Base-by-base conservation (phyloP, 2,797 vertebrate genomes). In the Falco biarmicus region DNA sequence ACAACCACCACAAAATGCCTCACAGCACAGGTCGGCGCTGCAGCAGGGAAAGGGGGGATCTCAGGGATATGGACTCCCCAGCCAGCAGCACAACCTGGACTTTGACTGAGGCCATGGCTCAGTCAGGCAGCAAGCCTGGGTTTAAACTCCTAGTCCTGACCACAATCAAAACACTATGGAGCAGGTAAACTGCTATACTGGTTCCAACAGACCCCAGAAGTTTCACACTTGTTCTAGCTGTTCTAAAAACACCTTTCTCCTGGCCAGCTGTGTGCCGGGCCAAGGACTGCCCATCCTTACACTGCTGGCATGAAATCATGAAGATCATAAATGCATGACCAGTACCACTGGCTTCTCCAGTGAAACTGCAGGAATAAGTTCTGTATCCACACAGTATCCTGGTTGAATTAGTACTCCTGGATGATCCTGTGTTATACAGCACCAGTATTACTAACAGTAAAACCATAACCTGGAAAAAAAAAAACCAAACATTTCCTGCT, bases 11-110 rank as follows among this genome's bases (percentile, higher is more conserved):
- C 6, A 3, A 68, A 84, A 60, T 39, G 13, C 28, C 31, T 60
- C 31, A 19, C n/a, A 41, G 53, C 41, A 60, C 45, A 77, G 69
- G 39, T 80, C 56, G 48, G 53, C 41, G 43, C 48, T 50, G 79
- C 28, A 34, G 28, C 3, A 1, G 21, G 18, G 34, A 94, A 57
- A 13, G 39, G 17, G 16, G 16, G 25, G 7, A 26, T 60, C 28
- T 25, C 4, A 39, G 8, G 2, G 4, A 50, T 45, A 76, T 3
- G 0, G 0, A 3, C 22, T 21, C n/a, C 65, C 71, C 64, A 80
- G 48, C 13, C 11, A 74, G 60, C 81, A 76, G 47, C 34, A 63
- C 24, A 37, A 34, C 80, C 0, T 54, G 63, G 51, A 39, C 79
- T 69, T 74, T 69, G 66, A 11, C 66, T 28, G 37, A 76, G 60